Evolutionary conservation across 2,888 invertebrate species (phyloP), one percentile per base, ranked within the genome.

Genomic region (Agonopterix alstromeriana): DNA sequence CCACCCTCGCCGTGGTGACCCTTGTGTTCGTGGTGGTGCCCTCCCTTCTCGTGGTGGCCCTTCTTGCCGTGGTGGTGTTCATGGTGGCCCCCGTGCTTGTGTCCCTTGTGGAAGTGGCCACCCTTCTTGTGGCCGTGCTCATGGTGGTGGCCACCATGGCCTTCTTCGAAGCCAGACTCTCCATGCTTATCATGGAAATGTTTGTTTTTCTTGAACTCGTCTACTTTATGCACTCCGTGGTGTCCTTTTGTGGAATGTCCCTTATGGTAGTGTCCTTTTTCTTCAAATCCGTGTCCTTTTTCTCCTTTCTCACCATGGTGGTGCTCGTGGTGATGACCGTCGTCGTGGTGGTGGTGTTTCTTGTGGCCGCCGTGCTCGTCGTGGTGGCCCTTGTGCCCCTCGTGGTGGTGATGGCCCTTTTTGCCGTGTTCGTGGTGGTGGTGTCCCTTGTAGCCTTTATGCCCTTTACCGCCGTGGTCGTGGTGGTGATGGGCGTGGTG

Each of bases 201-300:
- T 65, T 95, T 95, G 64, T 95, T 92, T 72, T 95, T 95, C 72
- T 95, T 94, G 81, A 92, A 94, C 74, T 95, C 95, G 76, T 96
- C 94, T 73, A 94, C 72, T 74, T 96, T 95, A 81, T 96, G 95
- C 1, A 95, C 91, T 57, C 95, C 93, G 70, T 96, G 95, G 63
- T 95, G 94, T 46, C 96, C 95, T 73, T 95, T 94, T 51, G 95
- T 95, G 61, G 93, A 93, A 81, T 95, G 95, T 0, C 95, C 95
- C 66, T 95, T 95, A 57, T 94, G 93, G 78, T 92, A 95, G 57
- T 92, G 91, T 36, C 95, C 95, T 46, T 86, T 85, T 56, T 86
- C 88, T 69, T 90, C 89, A 49, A 83, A 84, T 7, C 80, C 80
- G 55, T 82, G 82, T 0, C 92, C 91, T 55, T 92, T 92, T 59